These are phyloP conservation scores for Lamellibrachia columna DNA, from an alignment of 2,888 invertebrate genomes.

Conservation along the genomic window DNA sequence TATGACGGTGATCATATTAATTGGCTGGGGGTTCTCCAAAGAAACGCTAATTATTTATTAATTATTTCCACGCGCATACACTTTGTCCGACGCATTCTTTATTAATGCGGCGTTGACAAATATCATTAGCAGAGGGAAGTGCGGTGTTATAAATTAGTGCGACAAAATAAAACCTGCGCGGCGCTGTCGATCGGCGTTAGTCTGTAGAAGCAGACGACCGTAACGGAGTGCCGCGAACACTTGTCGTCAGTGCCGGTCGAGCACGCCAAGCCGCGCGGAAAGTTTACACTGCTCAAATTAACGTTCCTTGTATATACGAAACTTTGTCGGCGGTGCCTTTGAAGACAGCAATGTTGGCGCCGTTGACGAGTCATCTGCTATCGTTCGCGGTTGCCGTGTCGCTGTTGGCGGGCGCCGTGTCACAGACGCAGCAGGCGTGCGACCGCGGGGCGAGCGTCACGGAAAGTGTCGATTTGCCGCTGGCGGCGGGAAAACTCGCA, in stretches of 20 bases:
- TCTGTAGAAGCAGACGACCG: neutral
- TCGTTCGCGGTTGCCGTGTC: neutral
- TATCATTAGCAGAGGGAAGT: constrained; percentile 10
- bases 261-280: neutral
- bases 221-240: neutral
- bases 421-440: constrained; percentile 16
- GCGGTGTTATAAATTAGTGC: constrained; percentile 16
- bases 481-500: constrained; percentile 9
- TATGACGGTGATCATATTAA: neutral
- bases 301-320: neutral
- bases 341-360: neutral
- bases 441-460: neutral
- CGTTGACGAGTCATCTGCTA: neutral
- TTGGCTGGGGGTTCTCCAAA: neutral
- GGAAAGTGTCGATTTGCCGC: neutral
- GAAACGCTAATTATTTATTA: neutral
- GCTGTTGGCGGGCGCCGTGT: neutral
- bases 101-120: constrained; percentile 16
- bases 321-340: neutral
- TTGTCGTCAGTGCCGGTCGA: neutral
- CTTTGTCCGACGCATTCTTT: neutral
- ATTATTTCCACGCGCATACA: neutral
- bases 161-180: constrained; percentile 9
- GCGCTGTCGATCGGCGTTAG: neutral
- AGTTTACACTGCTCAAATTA: neutral